phyloP scores from a whole-genome alignment of 2,888 invertebrate genomes.

The Tyria jacobaeae region DNA sequence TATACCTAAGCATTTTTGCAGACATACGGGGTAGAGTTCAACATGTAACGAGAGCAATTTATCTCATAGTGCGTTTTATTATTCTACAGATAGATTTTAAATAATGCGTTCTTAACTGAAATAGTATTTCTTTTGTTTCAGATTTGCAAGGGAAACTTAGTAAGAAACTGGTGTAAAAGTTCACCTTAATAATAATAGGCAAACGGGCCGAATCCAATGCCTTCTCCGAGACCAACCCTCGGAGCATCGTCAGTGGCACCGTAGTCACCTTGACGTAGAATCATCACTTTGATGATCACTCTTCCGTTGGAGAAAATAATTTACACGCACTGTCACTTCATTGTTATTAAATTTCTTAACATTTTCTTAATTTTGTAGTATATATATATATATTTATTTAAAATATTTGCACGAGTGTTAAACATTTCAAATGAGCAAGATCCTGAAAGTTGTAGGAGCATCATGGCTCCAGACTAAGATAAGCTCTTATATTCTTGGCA shows the following conservation, averaged over 20 bases:
- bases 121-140: slow-evolving; percentile 68
- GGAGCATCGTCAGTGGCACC: slow-evolving; percentile 64
- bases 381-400: slow-evolving; percentile 54
- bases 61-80: too few relatives aligned
- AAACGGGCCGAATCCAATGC: slow-evolving; percentile 69
- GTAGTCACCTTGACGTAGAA: slow-evolving; percentile 62
- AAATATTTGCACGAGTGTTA: slow-evolving; percentile 33
- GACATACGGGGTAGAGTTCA: too few relatives aligned
- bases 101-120: background rate
- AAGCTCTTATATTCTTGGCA: slow-evolving; percentile 90
- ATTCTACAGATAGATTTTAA: background rate
- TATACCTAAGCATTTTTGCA: background rate
- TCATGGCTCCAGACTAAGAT: slow-evolving; percentile 92
- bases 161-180: slow-evolving; percentile 61
- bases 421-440: slow-evolving; percentile 80
- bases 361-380: slow-evolving; percentile 84
- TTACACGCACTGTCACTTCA: slow-evolving; percentile 85
- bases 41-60: too few relatives aligned
- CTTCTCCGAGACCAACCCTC: slow-evolving; percentile 60
- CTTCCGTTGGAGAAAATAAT: slow-evolving; percentile 76
- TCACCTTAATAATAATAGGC: slow-evolving; percentile 60
- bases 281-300: slow-evolving; percentile 81
- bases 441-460: slow-evolving; percentile 93
- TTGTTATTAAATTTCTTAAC: slow-evolving; percentile 85
- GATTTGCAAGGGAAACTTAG: slow-evolving; percentile 70